phyloP scores from a whole-genome alignment of 2,113 vertebrate species.

The Cheilinus undulatus region DNA sequence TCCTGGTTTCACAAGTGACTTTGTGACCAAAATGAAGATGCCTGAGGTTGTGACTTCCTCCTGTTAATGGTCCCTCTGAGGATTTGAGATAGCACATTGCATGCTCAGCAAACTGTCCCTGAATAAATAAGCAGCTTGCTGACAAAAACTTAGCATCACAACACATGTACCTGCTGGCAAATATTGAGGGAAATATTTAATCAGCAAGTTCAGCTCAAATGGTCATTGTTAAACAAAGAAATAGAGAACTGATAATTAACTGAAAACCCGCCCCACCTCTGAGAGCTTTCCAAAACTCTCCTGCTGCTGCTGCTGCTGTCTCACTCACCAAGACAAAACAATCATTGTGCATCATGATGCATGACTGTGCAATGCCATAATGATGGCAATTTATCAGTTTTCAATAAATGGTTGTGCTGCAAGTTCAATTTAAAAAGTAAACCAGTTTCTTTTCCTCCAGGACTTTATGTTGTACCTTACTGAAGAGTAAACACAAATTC shows the following conservation, averaged over 20 bases:
- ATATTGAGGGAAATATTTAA: background rate
- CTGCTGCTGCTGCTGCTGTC: conserved; percentile 6
- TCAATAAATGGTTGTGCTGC: no score
- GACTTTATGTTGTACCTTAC: no score
- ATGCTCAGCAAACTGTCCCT: conserved; percentile 6
- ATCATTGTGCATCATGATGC: conserved; percentile 24
- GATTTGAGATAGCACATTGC: conserved; percentile 1
- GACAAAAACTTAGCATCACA: background rate
- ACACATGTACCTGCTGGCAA: background rate
- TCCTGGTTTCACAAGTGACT: background rate
- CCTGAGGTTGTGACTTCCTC: background rate
- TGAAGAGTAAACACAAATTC: no score
- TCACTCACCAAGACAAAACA: conserved; percentile 43
- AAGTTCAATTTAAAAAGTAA: no score
- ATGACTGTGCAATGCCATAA: background rate
- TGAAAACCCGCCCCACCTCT: conserved; percentile 5
- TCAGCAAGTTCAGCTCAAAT: background rate
- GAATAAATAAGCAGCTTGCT: background rate
- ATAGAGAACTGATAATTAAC: background rate
- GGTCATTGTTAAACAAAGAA: no score
- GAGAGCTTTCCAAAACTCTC: conserved; percentile 37
- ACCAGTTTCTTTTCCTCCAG: no score
- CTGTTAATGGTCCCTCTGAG: background rate
- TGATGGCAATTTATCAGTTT: conserved; percentile 8
- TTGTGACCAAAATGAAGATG: conserved; percentile 1